Evolutionary conservation across 2,888 invertebrate species (phyloP).

Genomic region (Chrysolina americana): DNA sequence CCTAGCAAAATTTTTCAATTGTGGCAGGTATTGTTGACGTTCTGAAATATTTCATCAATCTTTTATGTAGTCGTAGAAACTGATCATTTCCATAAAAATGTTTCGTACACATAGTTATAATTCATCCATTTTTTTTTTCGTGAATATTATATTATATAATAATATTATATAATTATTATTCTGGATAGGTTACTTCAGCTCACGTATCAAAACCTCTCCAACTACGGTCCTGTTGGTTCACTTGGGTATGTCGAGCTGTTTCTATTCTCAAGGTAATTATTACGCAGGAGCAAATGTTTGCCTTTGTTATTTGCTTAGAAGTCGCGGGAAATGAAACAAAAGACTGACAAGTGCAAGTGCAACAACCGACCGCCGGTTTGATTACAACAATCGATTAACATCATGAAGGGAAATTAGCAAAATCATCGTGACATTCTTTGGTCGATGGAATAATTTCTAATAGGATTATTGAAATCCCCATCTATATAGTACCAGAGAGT

Average conservation of each 20-base stretch:
- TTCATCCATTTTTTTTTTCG: too few relatives aligned
- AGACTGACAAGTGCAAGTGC: slow-evolving; percentile 67
- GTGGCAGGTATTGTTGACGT: too few relatives aligned
- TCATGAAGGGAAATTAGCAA: background rate
- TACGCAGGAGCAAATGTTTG: slow-evolving; percentile 67
- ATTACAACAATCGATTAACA: slow-evolving; percentile 9
- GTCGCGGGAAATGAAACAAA: slow-evolving; percentile 67
- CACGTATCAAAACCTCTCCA: background rate
- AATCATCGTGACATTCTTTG: slow-evolving; percentile 3
- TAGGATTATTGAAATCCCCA: background rate
- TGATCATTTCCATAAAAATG: too few relatives aligned
- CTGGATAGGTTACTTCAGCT: background rate
- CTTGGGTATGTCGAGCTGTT: slow-evolving; percentile 61
- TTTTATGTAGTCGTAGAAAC: too few relatives aligned
- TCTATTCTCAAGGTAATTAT: slow-evolving; percentile 68
- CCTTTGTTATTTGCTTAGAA: slow-evolving; percentile 64
- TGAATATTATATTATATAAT: background rate
- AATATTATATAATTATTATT: background rate
- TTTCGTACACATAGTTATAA: too few relatives aligned
- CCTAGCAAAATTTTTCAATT: too few relatives aligned
- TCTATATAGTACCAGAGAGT: background rate
- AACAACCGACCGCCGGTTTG: slow-evolving; percentile 63
- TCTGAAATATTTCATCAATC: too few relatives aligned
- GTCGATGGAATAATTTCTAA: background rate
- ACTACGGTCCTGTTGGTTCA: slow-evolving; percentile 49